phyloP scores from a whole-genome alignment of 2,888 invertebrate species.

The Teinopalpus imperialis region DNA sequence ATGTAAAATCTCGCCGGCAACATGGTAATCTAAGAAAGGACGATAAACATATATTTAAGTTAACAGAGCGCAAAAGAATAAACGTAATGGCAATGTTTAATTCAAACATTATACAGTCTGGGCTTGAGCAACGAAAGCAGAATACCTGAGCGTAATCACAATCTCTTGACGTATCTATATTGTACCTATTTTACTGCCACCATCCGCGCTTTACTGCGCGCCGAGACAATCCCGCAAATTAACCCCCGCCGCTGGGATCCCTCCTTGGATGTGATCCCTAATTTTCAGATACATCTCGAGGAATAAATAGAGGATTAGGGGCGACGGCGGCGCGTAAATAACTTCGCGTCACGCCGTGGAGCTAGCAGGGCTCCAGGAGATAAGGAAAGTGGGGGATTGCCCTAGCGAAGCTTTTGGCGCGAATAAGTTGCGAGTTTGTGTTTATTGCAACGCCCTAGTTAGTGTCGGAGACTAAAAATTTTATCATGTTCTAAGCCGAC shows the following conservation, averaged over 20 bases:
- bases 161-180: constrained; percentile 51
- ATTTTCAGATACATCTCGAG: constrained; percentile 80
- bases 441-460: not conserved
- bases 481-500: no score
- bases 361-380: constrained; percentile 58
- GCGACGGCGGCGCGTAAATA: constrained; percentile 76
- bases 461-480: not conserved
- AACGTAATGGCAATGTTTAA: no score
- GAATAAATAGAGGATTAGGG: constrained; percentile 81
- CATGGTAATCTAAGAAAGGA: no score
- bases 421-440: not conserved
- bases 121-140: constrained; percentile 31
- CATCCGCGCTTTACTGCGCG: constrained; percentile 42
- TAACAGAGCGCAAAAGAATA: no score
- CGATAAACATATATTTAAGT: no score
- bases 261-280: constrained; percentile 73
- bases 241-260: constrained; percentile 53
- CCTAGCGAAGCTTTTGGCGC: constrained; percentile 38
- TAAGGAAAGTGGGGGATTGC: constrained; percentile 69
- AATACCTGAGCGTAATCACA: constrained; percentile 41
- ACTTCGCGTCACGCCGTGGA: constrained; percentile 65
- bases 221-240: constrained; percentile 63
- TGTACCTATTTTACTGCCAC: constrained; percentile 43
- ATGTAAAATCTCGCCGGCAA: no score
- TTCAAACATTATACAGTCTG: no score